Percentiles rank a stretch among this genome's conserved stretches.
Evolutionary conservation across 2,888 invertebrate species (phyloP).

Genomic region (Mimumesa dahlbomi): DNA sequence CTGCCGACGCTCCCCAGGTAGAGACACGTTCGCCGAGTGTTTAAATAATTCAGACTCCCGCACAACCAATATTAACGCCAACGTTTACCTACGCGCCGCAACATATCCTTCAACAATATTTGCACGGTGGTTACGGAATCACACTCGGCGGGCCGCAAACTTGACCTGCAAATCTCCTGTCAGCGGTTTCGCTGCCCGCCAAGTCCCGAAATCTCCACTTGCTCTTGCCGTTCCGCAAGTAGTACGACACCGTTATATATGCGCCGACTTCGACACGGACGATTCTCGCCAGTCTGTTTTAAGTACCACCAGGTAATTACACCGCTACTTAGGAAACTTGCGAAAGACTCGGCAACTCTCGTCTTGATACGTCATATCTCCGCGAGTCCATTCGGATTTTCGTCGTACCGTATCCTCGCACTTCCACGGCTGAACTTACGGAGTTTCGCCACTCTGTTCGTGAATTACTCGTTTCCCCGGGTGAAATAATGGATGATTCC

Average conservation of each 20-base stretch:
- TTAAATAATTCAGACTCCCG: not conserved
- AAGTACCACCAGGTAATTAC: not conserved
- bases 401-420: too few relatives aligned
- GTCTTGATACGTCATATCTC: too few relatives aligned
- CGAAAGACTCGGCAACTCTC: too few relatives aligned
- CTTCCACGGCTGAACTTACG: too few relatives aligned
- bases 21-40: not conserved
- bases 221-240: slow-evolving; percentile 21
- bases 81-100: slow-evolving; percentile 1
- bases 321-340: not conserved
- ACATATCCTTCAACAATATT: slow-evolving; percentile 21
- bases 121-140: slow-evolving; percentile 1
- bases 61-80: slow-evolving; percentile 9
- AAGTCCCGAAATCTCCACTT: slow-evolving; percentile 25
- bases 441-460: too few relatives aligned
- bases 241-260: too few relatives aligned
- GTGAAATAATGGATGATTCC: too few relatives aligned
- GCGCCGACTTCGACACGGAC: too few relatives aligned
- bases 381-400: too few relatives aligned
- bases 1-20: too few relatives aligned
- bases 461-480: too few relatives aligned
- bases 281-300: not conserved
- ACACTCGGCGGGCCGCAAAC: not conserved
- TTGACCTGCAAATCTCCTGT: slow-evolving; percentile 6
- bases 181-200: slow-evolving; percentile 9